A percentile compares a stretch with the other conserved stretches of the same genome.
phyloP scores from a whole-genome alignment of 2,888 invertebrate species.

The Spicauda simplicius region DNA sequence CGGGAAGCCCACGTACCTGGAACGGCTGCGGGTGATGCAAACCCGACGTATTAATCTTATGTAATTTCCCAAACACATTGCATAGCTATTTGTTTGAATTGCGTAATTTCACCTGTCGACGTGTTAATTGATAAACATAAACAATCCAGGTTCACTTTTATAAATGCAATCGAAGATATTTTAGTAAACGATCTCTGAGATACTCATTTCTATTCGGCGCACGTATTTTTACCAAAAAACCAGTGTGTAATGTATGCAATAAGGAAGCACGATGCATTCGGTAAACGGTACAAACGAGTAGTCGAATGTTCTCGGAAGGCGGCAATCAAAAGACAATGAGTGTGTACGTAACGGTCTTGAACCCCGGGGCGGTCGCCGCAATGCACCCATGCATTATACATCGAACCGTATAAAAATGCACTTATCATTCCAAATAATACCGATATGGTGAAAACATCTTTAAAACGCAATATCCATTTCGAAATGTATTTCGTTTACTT shows the following conservation, averaged over 20 bases:
- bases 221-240: constrained; percentile 61
- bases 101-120: constrained; percentile 23
- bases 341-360: constrained; percentile 67
- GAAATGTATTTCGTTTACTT: neutral
- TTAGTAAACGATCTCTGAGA: neutral
- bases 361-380: constrained; percentile 51
- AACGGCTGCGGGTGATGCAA: constrained; percentile 42
- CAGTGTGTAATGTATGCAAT: constrained; percentile 71
- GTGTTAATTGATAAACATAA: constrained; percentile 32
- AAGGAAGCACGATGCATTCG: constrained; percentile 67
- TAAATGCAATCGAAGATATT: constrained; percentile 12
- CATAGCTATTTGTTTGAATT: constrained; percentile 31
- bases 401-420: constrained; percentile 55
- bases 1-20: constrained; percentile 47
- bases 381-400: constrained; percentile 64
- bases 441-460: constrained; percentile 9
- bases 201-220: constrained; percentile 41
- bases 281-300: constrained; percentile 79
- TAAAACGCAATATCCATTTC: neutral
- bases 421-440: constrained; percentile 34
- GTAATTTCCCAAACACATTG: constrained; percentile 39
- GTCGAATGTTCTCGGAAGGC: constrained; percentile 74
- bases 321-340: constrained; percentile 79
- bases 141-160: constrained; percentile 19
- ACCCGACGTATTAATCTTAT: constrained; percentile 44